A percentile compares a stretch with the other conserved stretches of the same genome.
Conservation (phyloP, 2,113 vertebrate genomes). For the Tragelaphus scriptus region DNA sequence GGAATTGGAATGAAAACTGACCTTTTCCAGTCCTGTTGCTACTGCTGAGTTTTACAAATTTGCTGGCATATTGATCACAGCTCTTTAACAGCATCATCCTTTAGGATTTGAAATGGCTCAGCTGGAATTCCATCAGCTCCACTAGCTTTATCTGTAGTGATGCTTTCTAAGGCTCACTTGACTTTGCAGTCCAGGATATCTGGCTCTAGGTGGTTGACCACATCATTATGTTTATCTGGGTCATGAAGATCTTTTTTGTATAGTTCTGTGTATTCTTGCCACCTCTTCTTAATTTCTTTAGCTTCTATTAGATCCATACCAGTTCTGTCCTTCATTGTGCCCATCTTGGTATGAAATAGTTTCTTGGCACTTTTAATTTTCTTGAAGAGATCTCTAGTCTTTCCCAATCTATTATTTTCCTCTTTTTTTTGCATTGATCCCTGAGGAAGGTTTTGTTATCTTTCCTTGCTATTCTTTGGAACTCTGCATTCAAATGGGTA, state of each 20-base stretch:
- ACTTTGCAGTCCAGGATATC: not conserved
- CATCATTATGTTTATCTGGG: not conserved
- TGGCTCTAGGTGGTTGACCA: not conserved
- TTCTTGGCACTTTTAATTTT: not conserved
- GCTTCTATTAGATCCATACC: not conserved
- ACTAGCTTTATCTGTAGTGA: not conserved
- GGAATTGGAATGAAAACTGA: not conserved
- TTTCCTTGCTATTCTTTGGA: not conserved
- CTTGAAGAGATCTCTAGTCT: not conserved
- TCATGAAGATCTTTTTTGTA: not conserved
- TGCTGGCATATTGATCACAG: not conserved
- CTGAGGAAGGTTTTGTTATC: not conserved
- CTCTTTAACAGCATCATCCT: not conserved
- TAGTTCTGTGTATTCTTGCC: not conserved
- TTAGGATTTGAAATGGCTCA: not conserved
- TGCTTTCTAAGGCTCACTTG: not conserved
- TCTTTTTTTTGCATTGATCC: not conserved
- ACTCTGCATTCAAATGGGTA: not conserved
- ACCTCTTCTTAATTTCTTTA: not conserved
- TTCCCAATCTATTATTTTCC: not conserved
- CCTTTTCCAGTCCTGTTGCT: not conserved
- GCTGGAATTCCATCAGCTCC: not conserved
- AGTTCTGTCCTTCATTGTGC: not conserved
- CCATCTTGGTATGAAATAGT: not conserved
- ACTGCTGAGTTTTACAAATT: not conserved